Conservation (phyloP, 2,113 vertebrate genomes). For the Proterorhinus semilunaris region DNA sequence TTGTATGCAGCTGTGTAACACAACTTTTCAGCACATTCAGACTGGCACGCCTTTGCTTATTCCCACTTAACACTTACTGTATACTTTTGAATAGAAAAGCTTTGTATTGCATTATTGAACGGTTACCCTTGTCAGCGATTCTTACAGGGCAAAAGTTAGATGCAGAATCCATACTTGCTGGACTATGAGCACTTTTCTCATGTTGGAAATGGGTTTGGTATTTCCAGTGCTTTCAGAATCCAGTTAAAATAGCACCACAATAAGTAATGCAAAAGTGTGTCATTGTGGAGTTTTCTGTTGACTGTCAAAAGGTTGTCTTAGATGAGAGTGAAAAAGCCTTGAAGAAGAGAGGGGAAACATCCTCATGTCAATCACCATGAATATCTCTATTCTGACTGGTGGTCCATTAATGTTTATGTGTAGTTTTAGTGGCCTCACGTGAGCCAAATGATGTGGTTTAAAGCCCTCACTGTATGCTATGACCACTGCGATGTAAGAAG, state of each 20-base stretch:
- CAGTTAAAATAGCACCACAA: background rate
- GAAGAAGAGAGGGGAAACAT: no score
- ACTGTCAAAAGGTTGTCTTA: no score
- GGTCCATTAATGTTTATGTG: no score
- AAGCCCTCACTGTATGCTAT: no score
- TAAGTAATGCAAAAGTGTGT: background rate
- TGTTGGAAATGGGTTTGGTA: background rate
- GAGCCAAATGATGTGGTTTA: no score
- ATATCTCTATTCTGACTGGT: no score
- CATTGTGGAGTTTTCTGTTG: no score
- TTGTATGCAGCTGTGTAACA: slow-evolving; percentile 24
- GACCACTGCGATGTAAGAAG: no score
- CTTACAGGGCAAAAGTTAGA: slow-evolving; percentile 38
- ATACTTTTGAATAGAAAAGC: slow-evolving; percentile 34
- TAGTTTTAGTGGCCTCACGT: no score
- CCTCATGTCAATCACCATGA: no score
- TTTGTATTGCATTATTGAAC: slow-evolving; percentile 41
- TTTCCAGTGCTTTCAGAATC: background rate
- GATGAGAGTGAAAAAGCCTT: no score
- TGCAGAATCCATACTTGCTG: slow-evolving; percentile 12
- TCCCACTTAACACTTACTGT: slow-evolving; percentile 12
- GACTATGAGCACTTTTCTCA: background rate
- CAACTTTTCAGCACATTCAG: slow-evolving; percentile 14
- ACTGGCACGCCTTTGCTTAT: slow-evolving; percentile 6
- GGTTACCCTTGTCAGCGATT: slow-evolving; percentile 37